Base-by-base conservation (phyloP, 1,140 invertebrate species). In the Bilobella aurantiaca region DNA sequence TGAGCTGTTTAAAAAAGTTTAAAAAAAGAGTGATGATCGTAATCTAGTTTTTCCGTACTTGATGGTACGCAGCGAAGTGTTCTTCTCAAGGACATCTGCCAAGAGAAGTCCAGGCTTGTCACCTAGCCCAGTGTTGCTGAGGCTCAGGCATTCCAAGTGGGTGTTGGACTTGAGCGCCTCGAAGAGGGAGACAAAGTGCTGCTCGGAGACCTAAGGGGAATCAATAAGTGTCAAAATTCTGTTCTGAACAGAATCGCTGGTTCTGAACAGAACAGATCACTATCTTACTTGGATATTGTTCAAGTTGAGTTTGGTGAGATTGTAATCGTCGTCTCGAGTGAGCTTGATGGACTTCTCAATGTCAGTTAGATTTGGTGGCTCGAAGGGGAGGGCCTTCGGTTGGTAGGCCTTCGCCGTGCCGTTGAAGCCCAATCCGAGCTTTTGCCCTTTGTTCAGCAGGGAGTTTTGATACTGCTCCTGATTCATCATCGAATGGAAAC, bases 401-500 rank as follows among this genome's bases (percentile, higher is more conserved):
- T 91, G 86, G 73, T 93, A 88, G 64, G 92, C 89, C 82, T 95
- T 96, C 12, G 94, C 97, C 71, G 95, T 87, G 72, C 92, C 93
- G 76, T 91, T 89, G 90, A 89, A 93, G 88, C 90, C 92, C 64
- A 89, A 89, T 64, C 92, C 79, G 57, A 88, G 88, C 67, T 91
- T 82, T 0, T 93, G 89, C 23, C 89, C 89, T 79, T 93, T 93
- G 80, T 94, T 94, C 64, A 92, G 77, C 58, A 95, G 78, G 46
- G 95, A 96, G 60, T 95, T 94, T 79, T 98, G 93, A 79, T 97
- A 99, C 79, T 99, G 96, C 77, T 97, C 94, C 83, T 99, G 96
- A 80, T 98, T 99, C 87, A 99, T 91, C 91, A 99, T 97, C 59
- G 95, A 98, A 80, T 98, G 96, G 82, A 99, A 96, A 74, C 96